These are phyloP conservation scores for Gymnodraco acuticeps DNA, from an alignment of 2,797 vertebrate species.

Conservation along the genomic window DNA sequence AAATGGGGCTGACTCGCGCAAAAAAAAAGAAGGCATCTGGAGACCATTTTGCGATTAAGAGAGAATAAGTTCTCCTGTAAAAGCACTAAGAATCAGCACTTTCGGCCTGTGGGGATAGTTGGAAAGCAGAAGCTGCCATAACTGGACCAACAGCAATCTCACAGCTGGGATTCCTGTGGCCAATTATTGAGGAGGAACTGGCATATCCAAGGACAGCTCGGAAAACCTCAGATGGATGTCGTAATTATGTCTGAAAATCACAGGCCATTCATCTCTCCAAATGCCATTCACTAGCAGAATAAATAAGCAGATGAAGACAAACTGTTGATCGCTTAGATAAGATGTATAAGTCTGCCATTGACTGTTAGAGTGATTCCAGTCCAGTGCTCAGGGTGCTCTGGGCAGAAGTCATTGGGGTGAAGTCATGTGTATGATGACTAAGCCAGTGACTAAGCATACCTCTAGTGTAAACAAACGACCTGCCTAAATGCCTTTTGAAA, in stretches of 20 bases:
- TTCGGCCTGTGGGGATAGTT: constrained; percentile 55
- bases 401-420: constrained; percentile 13
- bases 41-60: constrained; percentile 78
- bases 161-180: constrained; percentile 59
- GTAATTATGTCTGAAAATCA: constrained; percentile 67
- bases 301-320: constrained; percentile 44
- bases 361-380: constrained; percentile 16
- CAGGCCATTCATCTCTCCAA: constrained; percentile 52
- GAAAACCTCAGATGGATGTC: constrained; percentile 45
- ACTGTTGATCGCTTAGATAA: constrained; percentile 27
- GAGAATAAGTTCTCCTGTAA: constrained; percentile 73
- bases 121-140: constrained; percentile 73
- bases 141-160: constrained; percentile 75
- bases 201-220: constrained; percentile 47
- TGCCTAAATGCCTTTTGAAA: constrained; percentile 73
- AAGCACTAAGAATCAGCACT: constrained; percentile 75
- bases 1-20: constrained; percentile 71
- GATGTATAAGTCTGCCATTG: constrained; percentile 30
- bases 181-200: constrained; percentile 66
- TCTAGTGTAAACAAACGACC: constrained; percentile 70
- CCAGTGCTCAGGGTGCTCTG: constrained; percentile 10
- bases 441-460: constrained; percentile 70
- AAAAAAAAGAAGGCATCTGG: constrained; percentile 66
- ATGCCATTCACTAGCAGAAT: constrained; percentile 43
- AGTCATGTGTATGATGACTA: constrained; percentile 60